Conservation (phyloP, 2,888 invertebrate species). For the Junonia oenone region DNA sequence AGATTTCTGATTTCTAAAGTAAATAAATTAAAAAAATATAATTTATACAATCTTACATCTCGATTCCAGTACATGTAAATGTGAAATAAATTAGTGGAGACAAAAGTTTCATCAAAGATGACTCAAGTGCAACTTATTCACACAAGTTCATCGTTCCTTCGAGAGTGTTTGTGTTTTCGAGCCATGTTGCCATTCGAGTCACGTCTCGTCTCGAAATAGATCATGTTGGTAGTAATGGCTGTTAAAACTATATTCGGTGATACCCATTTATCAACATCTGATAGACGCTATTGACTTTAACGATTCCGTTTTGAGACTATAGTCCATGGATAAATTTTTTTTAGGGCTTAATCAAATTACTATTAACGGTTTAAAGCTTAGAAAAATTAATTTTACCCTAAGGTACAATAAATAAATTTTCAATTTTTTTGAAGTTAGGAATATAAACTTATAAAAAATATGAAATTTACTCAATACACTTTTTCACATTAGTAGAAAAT, state of each 20-base stretch:
- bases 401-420: too few species aligned
- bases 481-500: too few species aligned
- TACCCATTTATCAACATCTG: constrained; percentile 6
- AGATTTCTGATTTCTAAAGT: too few species aligned
- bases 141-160: constrained; percentile 10
- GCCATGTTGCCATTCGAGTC: constrained; percentile 16
- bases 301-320: not conserved
- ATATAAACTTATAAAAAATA: too few species aligned
- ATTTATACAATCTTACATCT: not conserved
- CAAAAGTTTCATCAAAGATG: not conserved
- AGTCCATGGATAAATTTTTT: too few species aligned
- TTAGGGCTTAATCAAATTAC: too few species aligned
- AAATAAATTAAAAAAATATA: too few species aligned
- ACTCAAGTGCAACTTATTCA: not conserved
- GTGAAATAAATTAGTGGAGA: not conserved
- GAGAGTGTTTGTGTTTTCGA: constrained; percentile 11
- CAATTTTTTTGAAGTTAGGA: too few species aligned
- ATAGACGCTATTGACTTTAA: not conserved
- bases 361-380: too few species aligned
- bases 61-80: not conserved
- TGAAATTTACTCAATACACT: too few species aligned
- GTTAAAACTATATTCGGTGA: constrained; percentile 7
- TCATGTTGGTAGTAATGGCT: constrained; percentile 2
- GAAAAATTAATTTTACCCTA: too few species aligned
- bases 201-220: constrained; percentile 13